phyloP scores from a whole-genome alignment of 2,797 vertebrate genomes.

The Pitangus sulphuratus region DNA sequence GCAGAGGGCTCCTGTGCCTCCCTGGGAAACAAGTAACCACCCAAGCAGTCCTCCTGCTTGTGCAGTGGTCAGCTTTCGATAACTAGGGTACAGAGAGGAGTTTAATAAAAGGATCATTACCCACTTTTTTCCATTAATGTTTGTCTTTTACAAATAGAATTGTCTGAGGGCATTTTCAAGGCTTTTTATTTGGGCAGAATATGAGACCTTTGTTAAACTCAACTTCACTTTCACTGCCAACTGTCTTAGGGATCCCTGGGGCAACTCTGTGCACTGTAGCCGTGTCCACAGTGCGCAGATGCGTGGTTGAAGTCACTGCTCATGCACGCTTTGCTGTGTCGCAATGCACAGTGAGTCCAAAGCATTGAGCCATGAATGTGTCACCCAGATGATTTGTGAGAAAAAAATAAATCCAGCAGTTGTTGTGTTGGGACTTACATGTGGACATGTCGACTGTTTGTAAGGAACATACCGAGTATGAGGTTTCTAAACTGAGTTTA shows the following conservation, averaged over 20 bases:
- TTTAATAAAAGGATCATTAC: neutral
- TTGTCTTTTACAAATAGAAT: neutral
- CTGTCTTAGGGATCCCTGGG: neutral
- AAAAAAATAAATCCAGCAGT: neutral
- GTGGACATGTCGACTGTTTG: neutral
- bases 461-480: neutral
- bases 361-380: constrained; percentile 4
- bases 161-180: neutral
- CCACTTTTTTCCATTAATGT: neutral
- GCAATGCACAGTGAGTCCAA: neutral
- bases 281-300: neutral
- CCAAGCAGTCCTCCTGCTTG: neutral
- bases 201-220: neutral
- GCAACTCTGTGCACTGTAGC: neutral
- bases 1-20: neutral
- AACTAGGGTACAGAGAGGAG: neutral
- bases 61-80: neutral
- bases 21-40: neutral
- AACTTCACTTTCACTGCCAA: neutral
- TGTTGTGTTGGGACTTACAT: neutral
- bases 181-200: neutral
- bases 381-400: constrained; percentile 20
- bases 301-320: neutral
- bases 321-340: neutral
- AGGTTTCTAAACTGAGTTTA: neutral